phyloP scores from a whole-genome alignment of 37 sponge, comb jelly and placozoan species.

The Geodia barretti region DNA sequence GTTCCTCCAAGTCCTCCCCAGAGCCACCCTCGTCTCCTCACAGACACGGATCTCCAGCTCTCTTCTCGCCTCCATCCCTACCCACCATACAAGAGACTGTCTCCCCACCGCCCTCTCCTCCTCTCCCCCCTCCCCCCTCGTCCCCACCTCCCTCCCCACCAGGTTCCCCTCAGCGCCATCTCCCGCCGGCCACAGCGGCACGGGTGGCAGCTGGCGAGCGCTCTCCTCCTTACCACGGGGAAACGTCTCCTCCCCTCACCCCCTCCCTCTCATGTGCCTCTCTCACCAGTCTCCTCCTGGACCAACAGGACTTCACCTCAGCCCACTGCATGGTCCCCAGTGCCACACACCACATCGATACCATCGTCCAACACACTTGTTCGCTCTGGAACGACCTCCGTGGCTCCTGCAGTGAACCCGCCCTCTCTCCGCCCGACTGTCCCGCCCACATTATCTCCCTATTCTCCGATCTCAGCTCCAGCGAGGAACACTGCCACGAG shows the following conservation, averaged over 20 bases:
- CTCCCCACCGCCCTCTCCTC: conserved; percentile 25
- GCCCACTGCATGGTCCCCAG: conserved; percentile 59
- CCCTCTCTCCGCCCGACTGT: not conserved
- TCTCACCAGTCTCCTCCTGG: conserved; percentile 6
- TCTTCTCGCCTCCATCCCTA: not conserved
- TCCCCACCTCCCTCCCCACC: conserved; percentile 43
- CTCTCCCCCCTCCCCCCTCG: conserved; percentile 22
- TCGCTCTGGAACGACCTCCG: conserved; percentile 4
- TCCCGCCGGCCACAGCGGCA: conserved; percentile 21
- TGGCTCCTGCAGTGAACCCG: not conserved
- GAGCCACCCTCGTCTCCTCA: not conserved
- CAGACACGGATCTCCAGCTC: not conserved
- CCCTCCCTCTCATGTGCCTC: not conserved
- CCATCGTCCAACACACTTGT: conserved; percentile 46
- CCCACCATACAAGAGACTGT: not conserved
- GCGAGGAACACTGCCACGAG: conserved; percentile 38
- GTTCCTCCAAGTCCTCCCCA: conserved; percentile 3
- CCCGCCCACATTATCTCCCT: conserved; percentile 9
- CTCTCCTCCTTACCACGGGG: not conserved
- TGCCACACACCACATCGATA: conserved; percentile 32
- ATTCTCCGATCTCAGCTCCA: conserved; percentile 16
- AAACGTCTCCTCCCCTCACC: not conserved
- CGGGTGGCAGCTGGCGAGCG: conserved; percentile 30
- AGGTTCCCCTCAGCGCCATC: conserved; percentile 43
- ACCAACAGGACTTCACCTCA: conserved; percentile 8